Evolutionary conservation across 35 echinoderm and acorn worm species (phyloP).

Genomic region (Lytechinus variegatus): DNA sequence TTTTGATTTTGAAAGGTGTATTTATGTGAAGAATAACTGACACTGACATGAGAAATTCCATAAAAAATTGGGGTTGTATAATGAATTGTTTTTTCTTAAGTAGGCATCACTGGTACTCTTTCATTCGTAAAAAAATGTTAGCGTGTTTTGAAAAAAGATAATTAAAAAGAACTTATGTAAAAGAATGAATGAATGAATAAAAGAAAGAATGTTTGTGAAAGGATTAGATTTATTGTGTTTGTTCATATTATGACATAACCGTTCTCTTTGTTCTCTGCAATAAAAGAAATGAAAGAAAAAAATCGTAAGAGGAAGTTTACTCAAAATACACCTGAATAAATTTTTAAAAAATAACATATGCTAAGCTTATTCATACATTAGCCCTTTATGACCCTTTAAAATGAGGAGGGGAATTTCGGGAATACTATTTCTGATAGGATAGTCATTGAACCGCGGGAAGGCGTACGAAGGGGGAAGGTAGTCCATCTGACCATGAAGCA

Average conservation of each 20-base stretch:
- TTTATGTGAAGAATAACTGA: too few relatives aligned
- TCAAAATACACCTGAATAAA: background rate
- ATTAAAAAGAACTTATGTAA: too few relatives aligned
- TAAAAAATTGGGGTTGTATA: too few relatives aligned
- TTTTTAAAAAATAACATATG: background rate
- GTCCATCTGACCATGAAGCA: background rate
- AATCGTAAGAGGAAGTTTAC: background rate
- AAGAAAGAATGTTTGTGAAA: too few relatives aligned
- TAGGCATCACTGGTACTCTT: too few relatives aligned
- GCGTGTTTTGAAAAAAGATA: too few relatives aligned
- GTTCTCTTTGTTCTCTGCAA: background rate
- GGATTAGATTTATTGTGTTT: too few relatives aligned
- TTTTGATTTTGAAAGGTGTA: too few relatives aligned
- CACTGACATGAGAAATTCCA: too few relatives aligned
- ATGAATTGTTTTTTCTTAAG: too few relatives aligned
- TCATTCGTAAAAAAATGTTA: too few relatives aligned
- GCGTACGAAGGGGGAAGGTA: background rate
- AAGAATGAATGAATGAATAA: too few relatives aligned
- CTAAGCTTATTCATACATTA: background rate
- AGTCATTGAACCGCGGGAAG: background rate
- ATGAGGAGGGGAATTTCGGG: background rate
- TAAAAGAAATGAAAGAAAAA: background rate
- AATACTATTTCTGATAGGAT: background rate
- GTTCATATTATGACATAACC: background rate
- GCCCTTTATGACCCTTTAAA: background rate